These are phyloP conservation scores for Rattus norvegicus DNA, from an alignment of 2,113 vertebrate species.

Conservation along the genomic window GRCr8 NC_086025.1:51473001-51473500, in stretches of 20 bases:
- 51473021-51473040: constrained; percentile 36
- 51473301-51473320: constrained; percentile 24
- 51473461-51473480: background rate
- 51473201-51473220: constrained; percentile 60
- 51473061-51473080: background rate
- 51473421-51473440: background rate
- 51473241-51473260: constrained; percentile 69
- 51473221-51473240: constrained; percentile 65
- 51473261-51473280: constrained; percentile 60
- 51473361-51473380: background rate
- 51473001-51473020: background rate
- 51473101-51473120: constrained; percentile 62
- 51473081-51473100: constrained; percentile 9
- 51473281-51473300: constrained; percentile 57
- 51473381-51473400: background rate
- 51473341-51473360: constrained; percentile 52
- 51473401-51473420: background rate
- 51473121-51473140: background rate
- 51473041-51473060: constrained; percentile 16
- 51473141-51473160: constrained; percentile 56
- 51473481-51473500: background rate
- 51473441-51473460: background rate
- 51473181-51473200: constrained; percentile 72
- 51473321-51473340: constrained; percentile 52
- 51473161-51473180: constrained; percentile 60